Evolutionary conservation across 2,797 vertebrate species (phyloP).

Genomic region (Graptemys geographica): DNA sequence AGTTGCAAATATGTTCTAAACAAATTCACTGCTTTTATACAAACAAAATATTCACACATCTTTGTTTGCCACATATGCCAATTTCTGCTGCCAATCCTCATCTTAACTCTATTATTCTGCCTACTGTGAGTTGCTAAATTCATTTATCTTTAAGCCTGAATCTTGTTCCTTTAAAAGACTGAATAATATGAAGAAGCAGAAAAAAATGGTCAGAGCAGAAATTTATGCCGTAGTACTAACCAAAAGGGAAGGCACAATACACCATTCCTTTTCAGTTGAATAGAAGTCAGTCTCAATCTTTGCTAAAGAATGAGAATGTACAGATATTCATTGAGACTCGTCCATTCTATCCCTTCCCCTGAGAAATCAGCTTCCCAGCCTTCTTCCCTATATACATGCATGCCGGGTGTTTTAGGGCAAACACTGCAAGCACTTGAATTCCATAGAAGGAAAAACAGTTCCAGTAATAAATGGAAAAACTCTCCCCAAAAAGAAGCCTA

Average conservation of each 20-base stretch:
- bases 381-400: not conserved
- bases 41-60: not conserved
- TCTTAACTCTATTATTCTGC: slow-evolving; percentile 13
- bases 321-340: slow-evolving; percentile 39
- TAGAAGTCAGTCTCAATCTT: slow-evolving; percentile 47
- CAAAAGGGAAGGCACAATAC: slow-evolving; percentile 53
- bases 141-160: slow-evolving; percentile 33
- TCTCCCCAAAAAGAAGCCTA: not conserved
- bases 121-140: not conserved
- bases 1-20: not conserved
- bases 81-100: not conserved
- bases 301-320: slow-evolving; percentile 45
- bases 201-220: not conserved
- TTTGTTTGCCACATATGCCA: not conserved
- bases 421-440: not conserved
- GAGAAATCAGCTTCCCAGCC: slow-evolving; percentile 61
- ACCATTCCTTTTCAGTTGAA: slow-evolving; percentile 29
- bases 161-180: slow-evolving; percentile 32
- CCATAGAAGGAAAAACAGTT: slow-evolving; percentile 41
- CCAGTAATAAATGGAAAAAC: not conserved
- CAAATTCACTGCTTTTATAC: not conserved
- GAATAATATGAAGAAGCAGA: not conserved
- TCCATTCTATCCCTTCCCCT: slow-evolving; percentile 27
- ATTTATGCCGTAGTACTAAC: slow-evolving; percentile 43
- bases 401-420: not conserved